phyloP scores from a whole-genome alignment of 2,888 invertebrate species.

The Drosophila dives region DNA sequence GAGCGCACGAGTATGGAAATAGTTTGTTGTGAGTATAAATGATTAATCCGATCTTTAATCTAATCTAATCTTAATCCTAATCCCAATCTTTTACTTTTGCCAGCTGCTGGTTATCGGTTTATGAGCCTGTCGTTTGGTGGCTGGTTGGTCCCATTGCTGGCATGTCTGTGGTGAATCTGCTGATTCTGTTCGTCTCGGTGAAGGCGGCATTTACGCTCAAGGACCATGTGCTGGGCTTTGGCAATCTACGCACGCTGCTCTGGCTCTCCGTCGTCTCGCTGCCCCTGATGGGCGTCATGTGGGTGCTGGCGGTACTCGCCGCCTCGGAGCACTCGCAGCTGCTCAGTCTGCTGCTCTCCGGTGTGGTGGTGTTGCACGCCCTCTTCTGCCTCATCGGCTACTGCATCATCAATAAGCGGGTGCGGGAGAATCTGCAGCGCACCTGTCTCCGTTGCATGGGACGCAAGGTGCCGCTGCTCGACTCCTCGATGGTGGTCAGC shows the following conservation, averaged over 20 bases:
- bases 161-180: constrained; percentile 91
- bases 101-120: constrained; percentile 97
- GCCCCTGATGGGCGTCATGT: constrained; percentile 93
- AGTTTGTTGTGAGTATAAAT: constrained; percentile 92
- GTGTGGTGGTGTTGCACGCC: constrained; percentile 91
- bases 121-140: constrained; percentile 97
- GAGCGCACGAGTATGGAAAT: constrained; percentile 97
- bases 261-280: constrained; percentile 95
- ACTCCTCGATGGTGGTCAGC: constrained; percentile 90
- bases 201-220: constrained; percentile 95
- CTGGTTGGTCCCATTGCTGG: constrained; percentile 95
- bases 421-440: constrained; percentile 88
- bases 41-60: neutral
- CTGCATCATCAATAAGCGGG: constrained; percentile 94
- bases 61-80: neutral
- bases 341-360: constrained; percentile 91
- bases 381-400: constrained; percentile 94
- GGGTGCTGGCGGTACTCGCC: constrained; percentile 93
- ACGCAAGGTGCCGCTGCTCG: constrained; percentile 91
- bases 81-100: neutral
- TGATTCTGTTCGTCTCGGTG: constrained; percentile 93
- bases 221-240: constrained; percentile 95
- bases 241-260: constrained; percentile 92
- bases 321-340: constrained; percentile 90
- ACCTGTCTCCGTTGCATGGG: constrained; percentile 90